Base-by-base conservation (phyloP, 30 jellyfish, hydroid and myxozoan species). In the Morbakka virulenta region DNA sequence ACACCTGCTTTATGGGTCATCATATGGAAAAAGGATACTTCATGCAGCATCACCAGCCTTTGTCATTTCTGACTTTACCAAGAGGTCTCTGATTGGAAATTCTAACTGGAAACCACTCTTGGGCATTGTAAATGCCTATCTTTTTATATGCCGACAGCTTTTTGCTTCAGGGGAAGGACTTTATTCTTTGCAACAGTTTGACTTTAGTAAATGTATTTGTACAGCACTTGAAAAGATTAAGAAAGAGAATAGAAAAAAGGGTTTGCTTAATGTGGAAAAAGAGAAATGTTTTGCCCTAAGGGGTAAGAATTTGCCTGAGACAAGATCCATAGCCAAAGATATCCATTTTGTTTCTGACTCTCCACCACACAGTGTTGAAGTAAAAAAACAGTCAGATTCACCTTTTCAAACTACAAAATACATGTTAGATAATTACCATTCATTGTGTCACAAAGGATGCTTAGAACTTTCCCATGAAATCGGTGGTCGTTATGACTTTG, bases 111-210 rank as follows among this genome's bases (percentile, higher is more conserved):
- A 61, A 70, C 87, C 82, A 21, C 25, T 79, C 11, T 70, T 50
- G 22, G 23, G 62, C 0, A 87, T 86, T 11, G 52, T 77, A n/a
- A 68, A 83, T 50, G 80, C 96, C 6, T 86, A 62, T 41, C 67
- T 86, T 70, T 86, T 77, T 76, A 91, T 86, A 51, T 86, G 96
- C 48, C 62, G 87, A 28, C 96, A 86, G 61, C 80, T 86, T 25
- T 76, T 70, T 50, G 77, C 76, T 36, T 76, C 96, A 6, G 48
- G 91, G 27, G 96, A 76, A 50, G 96, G 91, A 12, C 50, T 86
- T 28, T 74, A 64, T 76, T 62, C 62, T 1, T 50, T 86, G 53
- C 36, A 35, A 47, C 62, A 31, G 35, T 76, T 52, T 36, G 29
- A 57, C 9, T 77, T 50, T 41, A 62, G 80, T 76, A 77, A 52